Evolutionary conservation across 2,888 invertebrate species (phyloP), one percentile per base, ranked within the genome.

Genomic region (Siphlonurus alternatus): DNA sequence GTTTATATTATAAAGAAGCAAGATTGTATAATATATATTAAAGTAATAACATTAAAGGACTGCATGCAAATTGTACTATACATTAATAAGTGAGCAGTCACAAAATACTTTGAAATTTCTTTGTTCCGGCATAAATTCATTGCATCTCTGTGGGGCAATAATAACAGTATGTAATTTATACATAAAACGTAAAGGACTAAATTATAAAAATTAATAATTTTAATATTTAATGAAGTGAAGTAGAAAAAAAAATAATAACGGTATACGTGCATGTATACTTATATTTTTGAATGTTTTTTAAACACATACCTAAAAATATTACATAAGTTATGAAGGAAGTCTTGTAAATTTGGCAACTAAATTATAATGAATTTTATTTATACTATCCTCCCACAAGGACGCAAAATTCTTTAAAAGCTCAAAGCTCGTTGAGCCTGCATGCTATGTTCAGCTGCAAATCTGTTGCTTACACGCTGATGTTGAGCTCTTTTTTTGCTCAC

Each of bases 401-500:
- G 38, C 38, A 38, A 38, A n/a, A n/a, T n/a, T n/a, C n/a, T 38
- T 38, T 38, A 38, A 38, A 38, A 38, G 15, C 5, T 10, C 5
- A 38, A 38, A 38, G 38, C 5, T 10, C 7, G 15, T 10, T 5
- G 15, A 38, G 15, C 38, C 15, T 38, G 5, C 15, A 38, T 10
- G 38, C 38, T 38, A 5, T 38, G 5, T 38, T 38, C 7, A 38
- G 38, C 38, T 38, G 38, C 15, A 38, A 10, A 38, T 38, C 5
- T 38, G 15, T 10, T 38, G 15, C 15, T 5, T 38, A 38, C 38
- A 38, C 15, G 15, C 15, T 38, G 38, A 38, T 38, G 38, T 38
- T 38, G 38, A 38, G 38, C 38, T 38, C 5, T 5, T 38, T 38
- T 10, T 38, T 10, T 10, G 5, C 38, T 38, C 82, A 88, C 71